Conservation (phyloP, 2,113 vertebrate genomes). For the Xyrauchen texanus region DNA sequence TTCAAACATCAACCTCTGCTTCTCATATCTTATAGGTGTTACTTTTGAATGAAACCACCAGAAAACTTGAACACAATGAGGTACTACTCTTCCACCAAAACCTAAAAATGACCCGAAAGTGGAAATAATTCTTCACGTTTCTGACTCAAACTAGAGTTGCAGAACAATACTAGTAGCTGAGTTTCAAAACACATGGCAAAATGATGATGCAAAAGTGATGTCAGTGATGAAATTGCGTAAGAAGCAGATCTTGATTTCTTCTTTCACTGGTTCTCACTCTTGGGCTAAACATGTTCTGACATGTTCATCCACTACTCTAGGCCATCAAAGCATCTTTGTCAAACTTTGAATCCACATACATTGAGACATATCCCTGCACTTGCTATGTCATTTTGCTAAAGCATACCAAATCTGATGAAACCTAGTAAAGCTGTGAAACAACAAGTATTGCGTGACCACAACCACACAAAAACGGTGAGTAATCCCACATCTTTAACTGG, state of each 20-base stretch:
- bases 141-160: no score
- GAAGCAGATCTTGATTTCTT: background rate
- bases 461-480: no score
- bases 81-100: background rate
- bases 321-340: no score
- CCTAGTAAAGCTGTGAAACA: no score
- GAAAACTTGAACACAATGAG: background rate
- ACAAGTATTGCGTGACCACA: no score
- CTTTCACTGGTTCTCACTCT: background rate
- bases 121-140: no score
- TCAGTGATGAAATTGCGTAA: background rate
- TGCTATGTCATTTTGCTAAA: no score
- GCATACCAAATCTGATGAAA: no score
- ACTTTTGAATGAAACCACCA: constrained; percentile 17
- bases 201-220: background rate
- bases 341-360: no score
- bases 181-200: background rate
- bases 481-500: no score
- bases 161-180: background rate
- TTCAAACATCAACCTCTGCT: background rate
- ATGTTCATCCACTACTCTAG: background rate
- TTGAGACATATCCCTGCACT: no score
- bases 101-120: background rate
- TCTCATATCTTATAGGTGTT: constrained; percentile 26
- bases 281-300: background rate